Evolutionary conservation across 2,797 vertebrate genomes (phyloP).

Genomic region (Rhabdophis nuchalis): DNA sequence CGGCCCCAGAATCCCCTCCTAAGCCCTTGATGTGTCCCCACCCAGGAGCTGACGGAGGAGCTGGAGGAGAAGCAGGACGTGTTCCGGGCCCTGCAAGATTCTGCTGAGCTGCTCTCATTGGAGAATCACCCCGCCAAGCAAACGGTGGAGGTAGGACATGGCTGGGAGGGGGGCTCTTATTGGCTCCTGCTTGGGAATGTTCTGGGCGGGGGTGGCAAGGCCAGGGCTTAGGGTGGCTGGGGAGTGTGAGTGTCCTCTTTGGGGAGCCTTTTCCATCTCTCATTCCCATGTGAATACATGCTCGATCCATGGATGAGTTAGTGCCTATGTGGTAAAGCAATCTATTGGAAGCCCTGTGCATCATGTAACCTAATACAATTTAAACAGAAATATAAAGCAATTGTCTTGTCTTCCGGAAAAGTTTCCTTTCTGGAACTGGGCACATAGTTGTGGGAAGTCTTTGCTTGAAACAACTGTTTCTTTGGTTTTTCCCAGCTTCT

Average conservation of each 20-base stretch:
- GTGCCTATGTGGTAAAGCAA: background rate
- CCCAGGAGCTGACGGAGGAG: constrained; percentile 85
- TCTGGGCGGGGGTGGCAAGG: background rate
- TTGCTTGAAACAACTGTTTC: background rate
- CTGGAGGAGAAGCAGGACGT: constrained; percentile 90
- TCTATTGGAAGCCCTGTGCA: background rate
- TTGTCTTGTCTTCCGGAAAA: background rate
- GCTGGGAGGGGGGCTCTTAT: background rate
- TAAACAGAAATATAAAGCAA: background rate
- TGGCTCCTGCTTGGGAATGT: background rate
- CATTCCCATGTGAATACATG: too few species aligned
- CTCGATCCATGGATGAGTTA: too few species aligned
- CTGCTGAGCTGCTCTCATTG: constrained; percentile 81
- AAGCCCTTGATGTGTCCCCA: background rate
- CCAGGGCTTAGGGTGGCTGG: background rate
- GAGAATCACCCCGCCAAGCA: constrained; percentile 97
- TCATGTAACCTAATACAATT: background rate
- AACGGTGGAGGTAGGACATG: constrained; percentile 85
- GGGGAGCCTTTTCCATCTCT: background rate
- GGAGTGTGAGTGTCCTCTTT: background rate
- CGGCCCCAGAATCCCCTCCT: accelerated
- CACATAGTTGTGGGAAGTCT: too few species aligned
- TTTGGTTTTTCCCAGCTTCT: background rate
- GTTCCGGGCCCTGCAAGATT: constrained; percentile 89
- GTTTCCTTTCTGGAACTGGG: background rate